A percentile compares a stretch with the other conserved stretches of the same genome.
phyloP scores from a whole-genome alignment of 1,140 invertebrate genomes.

The Drosophila nikananu region DNA sequence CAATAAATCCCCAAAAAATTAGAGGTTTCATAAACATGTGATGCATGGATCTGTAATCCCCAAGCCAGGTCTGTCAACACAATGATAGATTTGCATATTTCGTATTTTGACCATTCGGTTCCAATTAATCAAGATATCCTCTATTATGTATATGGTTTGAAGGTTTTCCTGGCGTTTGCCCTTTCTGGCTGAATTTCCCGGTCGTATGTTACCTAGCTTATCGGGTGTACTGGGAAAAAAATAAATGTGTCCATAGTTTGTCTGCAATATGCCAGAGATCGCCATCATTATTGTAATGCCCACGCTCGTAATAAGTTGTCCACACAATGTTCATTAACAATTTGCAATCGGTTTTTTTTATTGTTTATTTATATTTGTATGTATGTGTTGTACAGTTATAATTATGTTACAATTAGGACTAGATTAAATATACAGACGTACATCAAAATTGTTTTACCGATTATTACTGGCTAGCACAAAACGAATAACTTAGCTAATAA shows the following conservation, averaged over 20 bases:
- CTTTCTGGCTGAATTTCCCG: constrained; percentile 9
- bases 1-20: constrained; percentile 46
- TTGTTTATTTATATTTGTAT: constrained; percentile 47
- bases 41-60: constrained; percentile 45
- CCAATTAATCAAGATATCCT: constrained; percentile 50
- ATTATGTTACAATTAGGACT: constrained; percentile 80
- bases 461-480: constrained; percentile 63
- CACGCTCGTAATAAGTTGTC: constrained; percentile 18
- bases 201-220: constrained; percentile 10
- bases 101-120: constrained; percentile 12
- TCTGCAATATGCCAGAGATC: constrained; percentile 14
- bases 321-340: constrained; percentile 36
- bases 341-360: constrained; percentile 64
- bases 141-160: constrained; percentile 8
- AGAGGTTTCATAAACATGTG: constrained; percentile 59
- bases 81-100: constrained; percentile 56
- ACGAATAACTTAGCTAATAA: constrained; percentile 59
- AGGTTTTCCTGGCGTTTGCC: constrained; percentile 2
- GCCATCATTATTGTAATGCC: constrained; percentile 7
- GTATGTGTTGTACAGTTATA: constrained; percentile 69
- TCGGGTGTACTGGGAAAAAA: constrained; percentile 17
- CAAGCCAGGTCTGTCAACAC: constrained; percentile 16
- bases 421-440: constrained; percentile 72
- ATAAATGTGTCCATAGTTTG: constrained; percentile 9
- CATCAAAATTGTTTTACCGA: constrained; percentile 65